A percentile compares a stretch with the other conserved stretches of the same genome.
These are phyloP conservation scores for Epinotia ramella DNA, from an alignment of 2,888 invertebrate genomes.

Conservation along the genomic window DNA sequence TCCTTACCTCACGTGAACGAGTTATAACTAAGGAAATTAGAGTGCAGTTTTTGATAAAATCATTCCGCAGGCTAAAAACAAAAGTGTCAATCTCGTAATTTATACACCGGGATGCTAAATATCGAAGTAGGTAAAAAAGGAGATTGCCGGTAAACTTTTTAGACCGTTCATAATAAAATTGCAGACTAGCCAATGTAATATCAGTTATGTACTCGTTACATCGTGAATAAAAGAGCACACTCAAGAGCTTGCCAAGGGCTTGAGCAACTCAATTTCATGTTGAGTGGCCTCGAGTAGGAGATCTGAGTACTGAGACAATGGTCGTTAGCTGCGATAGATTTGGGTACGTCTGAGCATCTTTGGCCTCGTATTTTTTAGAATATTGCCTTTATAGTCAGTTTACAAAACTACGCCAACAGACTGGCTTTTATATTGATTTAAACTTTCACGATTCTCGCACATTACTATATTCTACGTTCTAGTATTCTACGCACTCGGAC, in stretches of 20 bases:
- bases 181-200: constrained; percentile 7
- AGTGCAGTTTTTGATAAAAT: too few species aligned
- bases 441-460: too few species aligned
- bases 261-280: constrained; percentile 54
- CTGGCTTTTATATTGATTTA: too few species aligned
- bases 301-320: constrained; percentile 26
- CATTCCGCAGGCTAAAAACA: too few species aligned
- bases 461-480: too few species aligned
- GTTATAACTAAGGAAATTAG: too few species aligned
- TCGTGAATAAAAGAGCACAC: constrained; percentile 52
- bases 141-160: too few species aligned
- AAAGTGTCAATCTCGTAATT: too few species aligned
- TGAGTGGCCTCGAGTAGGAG: constrained; percentile 47
- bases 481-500: too few species aligned
- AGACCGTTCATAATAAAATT: neutral
- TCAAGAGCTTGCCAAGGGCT: constrained; percentile 58
- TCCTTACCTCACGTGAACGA: too few species aligned
- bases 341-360: constrained; percentile 13
- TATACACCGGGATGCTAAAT: too few species aligned
- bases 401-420: neutral
- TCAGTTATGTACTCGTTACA: constrained; percentile 35
- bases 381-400: neutral
- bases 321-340: constrained; percentile 14
- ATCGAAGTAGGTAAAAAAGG: too few species aligned
- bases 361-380: constrained; percentile 13